Conservation (phyloP, 2,113 vertebrate genomes). For the Pica pica region DNA sequence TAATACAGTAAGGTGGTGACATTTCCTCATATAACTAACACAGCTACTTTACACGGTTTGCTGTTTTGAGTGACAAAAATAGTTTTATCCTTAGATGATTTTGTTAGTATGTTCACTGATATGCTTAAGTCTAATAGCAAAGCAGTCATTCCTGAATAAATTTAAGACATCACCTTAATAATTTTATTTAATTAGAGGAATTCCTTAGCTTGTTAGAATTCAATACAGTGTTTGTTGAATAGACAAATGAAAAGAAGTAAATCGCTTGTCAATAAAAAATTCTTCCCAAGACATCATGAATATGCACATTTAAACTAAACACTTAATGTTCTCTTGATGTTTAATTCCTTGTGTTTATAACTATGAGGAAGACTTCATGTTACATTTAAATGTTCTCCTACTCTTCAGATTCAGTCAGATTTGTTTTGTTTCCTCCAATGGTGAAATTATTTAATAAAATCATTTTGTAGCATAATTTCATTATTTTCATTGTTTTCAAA, state of each 20-base stretch:
- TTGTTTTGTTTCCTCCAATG: background rate
- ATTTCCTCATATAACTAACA: background rate
- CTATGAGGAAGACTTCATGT: background rate
- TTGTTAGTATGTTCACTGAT: background rate
- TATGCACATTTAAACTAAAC: background rate
- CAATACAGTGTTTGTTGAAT: background rate
- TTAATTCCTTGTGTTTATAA: background rate
- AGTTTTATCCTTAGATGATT: background rate
- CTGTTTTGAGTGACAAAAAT: background rate
- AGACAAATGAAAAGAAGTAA: background rate
- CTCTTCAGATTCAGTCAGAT: background rate
- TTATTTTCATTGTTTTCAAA: background rate
- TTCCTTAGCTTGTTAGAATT: background rate
- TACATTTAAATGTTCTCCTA: background rate
- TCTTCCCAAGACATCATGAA: background rate
- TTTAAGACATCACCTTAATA: background rate
- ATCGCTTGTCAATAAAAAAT: background rate
- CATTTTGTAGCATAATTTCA: background rate
- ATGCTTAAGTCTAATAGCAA: background rate
- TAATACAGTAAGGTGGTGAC: background rate
- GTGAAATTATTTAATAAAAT: background rate
- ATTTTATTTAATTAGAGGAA: background rate
- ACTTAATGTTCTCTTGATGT: background rate
- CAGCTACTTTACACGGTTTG: background rate
- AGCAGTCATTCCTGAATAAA: background rate